These are phyloP conservation scores for Turnix velox DNA, from an alignment of 2,113 vertebrate species.

Conservation along the genomic window DNA sequence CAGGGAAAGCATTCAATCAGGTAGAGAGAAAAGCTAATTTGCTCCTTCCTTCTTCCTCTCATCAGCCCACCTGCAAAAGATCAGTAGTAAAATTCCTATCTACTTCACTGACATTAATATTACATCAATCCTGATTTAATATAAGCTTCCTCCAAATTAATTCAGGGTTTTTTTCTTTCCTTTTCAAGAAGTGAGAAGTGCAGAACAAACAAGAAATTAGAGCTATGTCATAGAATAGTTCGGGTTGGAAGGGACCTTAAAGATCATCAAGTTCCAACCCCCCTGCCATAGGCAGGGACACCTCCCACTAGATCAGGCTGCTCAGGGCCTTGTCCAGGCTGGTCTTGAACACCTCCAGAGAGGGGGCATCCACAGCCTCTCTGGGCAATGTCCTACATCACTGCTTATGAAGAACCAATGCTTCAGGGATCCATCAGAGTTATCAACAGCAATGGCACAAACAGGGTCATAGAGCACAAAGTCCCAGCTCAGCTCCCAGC, in stretches of 20 bases:
- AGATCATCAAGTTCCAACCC: no score
- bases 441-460: fast-evolving
- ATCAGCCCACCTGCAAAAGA: not conserved
- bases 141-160: not conserved
- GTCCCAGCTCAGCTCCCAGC: not conserved
- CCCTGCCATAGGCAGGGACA: no score
- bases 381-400: not conserved
- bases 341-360: no score
- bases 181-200: not conserved
- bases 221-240: no score
- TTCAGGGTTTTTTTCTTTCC: not conserved
- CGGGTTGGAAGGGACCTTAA: no score
- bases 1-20: not conserved
- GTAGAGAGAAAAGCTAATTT: not conserved
- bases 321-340: no score
- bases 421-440: not conserved
- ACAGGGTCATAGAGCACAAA: not conserved
- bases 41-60: not conserved
- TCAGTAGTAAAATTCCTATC: not conserved
- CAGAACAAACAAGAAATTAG: not conserved
- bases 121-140: not conserved
- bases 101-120: not conserved
- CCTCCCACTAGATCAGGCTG: no score
- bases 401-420: fast-evolving
- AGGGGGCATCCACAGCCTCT: no score